Base-by-base conservation (phyloP, 1,140 invertebrate genomes). In the Drosophila ironensis region DNA sequence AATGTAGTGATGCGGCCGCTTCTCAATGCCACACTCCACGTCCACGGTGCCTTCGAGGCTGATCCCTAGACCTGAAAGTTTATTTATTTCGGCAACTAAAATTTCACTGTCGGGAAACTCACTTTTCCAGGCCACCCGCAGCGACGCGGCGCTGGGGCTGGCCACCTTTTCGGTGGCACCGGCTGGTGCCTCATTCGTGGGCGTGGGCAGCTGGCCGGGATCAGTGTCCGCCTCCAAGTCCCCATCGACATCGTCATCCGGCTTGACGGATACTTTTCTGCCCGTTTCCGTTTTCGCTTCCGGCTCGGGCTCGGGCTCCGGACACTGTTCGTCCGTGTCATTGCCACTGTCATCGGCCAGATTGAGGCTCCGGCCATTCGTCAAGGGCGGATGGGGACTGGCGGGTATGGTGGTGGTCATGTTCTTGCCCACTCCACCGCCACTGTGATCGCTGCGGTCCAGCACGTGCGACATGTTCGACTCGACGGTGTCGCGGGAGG, bases 1-100 rank as follows among this genome's bases (percentile, higher is more conserved):
- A 70, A 97, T 96, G 84, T 96, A 97, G 89, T 97, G 94, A 92
- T 97, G 94, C 75, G 96, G 94, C 87, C 96, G 91, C 70, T 96
- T 92, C 93, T 97, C 95, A 50, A 94, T 92, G 24, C 95, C 96
- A 63, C 94, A 94, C 90, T 96, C 95, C 9, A 97, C 94, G 88
- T 97, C 96, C 12, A 97, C 97, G 5, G 97, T 98, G 25, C 97
- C 97, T 91, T 98, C 97, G 54, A 98, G 91, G 89, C 96, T 97
- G 63, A 98, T 98, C 3, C 97, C 97, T 50, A 98, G 91, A 44
- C 97, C 97, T 74, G 94, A 94, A 67, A 97, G 93, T 91, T 97
- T 97, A 72, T 93, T 93, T 57, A 97, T 91, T 91, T 97, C 95
- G 60, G 95, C 95, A 72, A 97, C 94, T 74, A 95, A 90, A 81